These are phyloP conservation scores for Dromaius novaehollandiae DNA, from an alignment of 2,113 vertebrate genomes.

Conservation along the genomic window DNA sequence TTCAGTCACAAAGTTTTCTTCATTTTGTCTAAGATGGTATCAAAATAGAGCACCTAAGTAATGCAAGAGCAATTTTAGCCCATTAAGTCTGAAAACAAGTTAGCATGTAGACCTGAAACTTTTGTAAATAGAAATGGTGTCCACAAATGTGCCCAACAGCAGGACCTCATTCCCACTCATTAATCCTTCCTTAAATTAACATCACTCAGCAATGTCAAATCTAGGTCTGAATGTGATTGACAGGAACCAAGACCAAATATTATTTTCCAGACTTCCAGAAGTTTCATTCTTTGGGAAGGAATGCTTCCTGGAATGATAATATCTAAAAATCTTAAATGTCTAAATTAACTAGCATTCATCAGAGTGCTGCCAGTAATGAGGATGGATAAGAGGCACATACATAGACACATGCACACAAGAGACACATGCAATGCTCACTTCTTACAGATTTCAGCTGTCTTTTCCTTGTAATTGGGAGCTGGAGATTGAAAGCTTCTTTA, in stretches of 20 bases:
- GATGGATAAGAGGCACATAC: not conserved
- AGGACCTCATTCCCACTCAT: not conserved
- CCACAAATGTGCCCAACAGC: not conserved
- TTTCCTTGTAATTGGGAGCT: not conserved
- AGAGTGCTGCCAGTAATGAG: not conserved
- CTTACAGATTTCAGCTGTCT: not conserved
- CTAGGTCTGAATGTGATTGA: not conserved
- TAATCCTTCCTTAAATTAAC: not conserved
- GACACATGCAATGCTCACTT: not conserved
- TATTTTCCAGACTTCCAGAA: not conserved
- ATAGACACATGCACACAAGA: not conserved
- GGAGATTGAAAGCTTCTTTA: not conserved
- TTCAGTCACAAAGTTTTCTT: not conserved
- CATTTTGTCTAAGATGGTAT: not conserved
- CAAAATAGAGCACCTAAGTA: not conserved
- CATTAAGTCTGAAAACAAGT: not conserved
- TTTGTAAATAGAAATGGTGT: not conserved
- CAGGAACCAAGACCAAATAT: not conserved
- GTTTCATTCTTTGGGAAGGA: not conserved
- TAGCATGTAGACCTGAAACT: not conserved
- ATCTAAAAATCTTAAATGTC: not conserved
- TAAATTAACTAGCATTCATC: not conserved
- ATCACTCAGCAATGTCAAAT: not conserved
- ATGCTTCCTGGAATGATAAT: not conserved
- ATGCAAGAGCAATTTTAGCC: not conserved